Percentiles rank a stretch among this genome's conserved stretches.
phyloP scores from a whole-genome alignment of 2,797 vertebrate species.

The Girardinus metallicus region DNA sequence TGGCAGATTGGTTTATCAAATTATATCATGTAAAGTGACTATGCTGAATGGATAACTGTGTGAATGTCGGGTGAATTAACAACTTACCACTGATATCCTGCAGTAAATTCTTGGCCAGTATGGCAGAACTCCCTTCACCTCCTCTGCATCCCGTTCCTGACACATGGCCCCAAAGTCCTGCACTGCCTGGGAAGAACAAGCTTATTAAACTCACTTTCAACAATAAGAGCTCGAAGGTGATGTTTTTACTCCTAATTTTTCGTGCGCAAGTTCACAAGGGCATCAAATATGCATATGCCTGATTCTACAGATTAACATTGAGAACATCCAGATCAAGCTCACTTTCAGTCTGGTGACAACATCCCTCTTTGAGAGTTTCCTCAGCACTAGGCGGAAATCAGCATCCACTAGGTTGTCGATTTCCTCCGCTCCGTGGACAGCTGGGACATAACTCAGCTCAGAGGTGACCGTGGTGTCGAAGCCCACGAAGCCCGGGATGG shows the following conservation, averaged over 20 bases:
- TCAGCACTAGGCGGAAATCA: constrained; percentile 94
- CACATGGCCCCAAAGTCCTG: constrained; percentile 98
- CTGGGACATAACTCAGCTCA: constrained; percentile 93
- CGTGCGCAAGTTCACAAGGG: not conserved
- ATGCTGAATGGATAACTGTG: not conserved
- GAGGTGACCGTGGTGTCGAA: constrained; percentile 86
- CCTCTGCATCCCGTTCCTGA: constrained; percentile 89
- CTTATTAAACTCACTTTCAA: constrained; percentile 5
- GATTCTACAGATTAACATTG: not conserved
- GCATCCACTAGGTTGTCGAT: constrained; percentile 95
- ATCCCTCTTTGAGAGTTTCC: constrained; percentile 96
- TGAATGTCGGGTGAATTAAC: not conserved
- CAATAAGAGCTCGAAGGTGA: no score
- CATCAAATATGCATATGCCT: not conserved
- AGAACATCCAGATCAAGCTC: constrained; percentile 12
- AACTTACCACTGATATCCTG: constrained; percentile 92
- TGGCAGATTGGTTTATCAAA: not conserved
- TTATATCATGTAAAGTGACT: not conserved
- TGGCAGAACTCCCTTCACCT: constrained; percentile 95
- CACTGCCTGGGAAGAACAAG: constrained; percentile 84
- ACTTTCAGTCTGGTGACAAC: constrained; percentile 94
- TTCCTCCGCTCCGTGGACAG: constrained; percentile 94
- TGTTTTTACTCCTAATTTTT: not conserved
- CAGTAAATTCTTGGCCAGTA: constrained; percentile 99
- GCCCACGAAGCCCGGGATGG: constrained; percentile 93